Base-by-base conservation (phyloP, 1,140 invertebrate species). In the Zaprionus davidi region DNA sequence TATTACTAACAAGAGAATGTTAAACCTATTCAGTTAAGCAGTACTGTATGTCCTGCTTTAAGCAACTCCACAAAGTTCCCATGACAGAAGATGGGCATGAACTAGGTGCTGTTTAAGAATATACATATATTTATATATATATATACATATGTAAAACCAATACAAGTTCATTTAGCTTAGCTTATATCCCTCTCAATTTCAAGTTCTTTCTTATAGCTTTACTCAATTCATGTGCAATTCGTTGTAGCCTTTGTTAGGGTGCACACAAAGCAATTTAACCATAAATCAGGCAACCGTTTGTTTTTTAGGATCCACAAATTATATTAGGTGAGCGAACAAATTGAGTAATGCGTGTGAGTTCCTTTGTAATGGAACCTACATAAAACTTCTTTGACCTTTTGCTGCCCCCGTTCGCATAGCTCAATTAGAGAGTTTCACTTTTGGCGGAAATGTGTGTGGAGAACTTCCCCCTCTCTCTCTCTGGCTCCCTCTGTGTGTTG, bases 361-460 rank as follows among this genome's bases (percentile, higher is more conserved):
- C 46, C 20, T 51, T 51, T 51, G 46, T 51, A 63, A 36, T 63
- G 44, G 44, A 49, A 49, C 44, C 46, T 49, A 17, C 46, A 51
- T 24, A 51, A 22, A 51, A 51, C 28, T 36, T 22, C 22, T 36
- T 34, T 44, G 51, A 15, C 22, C 51, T 56, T 17, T 38, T 41
- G 7, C 6, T n/a, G 6, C 41, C 34, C 31, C 46, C 9, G n/a
- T 44, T 67, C 55, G 55, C 53, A 67, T 67, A 67, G 64, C 64
- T 67, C 64, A 67, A 67, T 67, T 67, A 67, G 28, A 38, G 26
- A 46, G 55, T 49, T 67, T 49, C 24, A 57, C 28, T 56, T 38
- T 44, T 36, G 15, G 26, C 64, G 64, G 64, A 67, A 67, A 49
- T 58, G 24, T 34, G 55, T 13, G 44, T 26, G 36, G 28, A 5